Conservation (phyloP, 2,888 invertebrate species). For the Eristalinus aeneus region DNA sequence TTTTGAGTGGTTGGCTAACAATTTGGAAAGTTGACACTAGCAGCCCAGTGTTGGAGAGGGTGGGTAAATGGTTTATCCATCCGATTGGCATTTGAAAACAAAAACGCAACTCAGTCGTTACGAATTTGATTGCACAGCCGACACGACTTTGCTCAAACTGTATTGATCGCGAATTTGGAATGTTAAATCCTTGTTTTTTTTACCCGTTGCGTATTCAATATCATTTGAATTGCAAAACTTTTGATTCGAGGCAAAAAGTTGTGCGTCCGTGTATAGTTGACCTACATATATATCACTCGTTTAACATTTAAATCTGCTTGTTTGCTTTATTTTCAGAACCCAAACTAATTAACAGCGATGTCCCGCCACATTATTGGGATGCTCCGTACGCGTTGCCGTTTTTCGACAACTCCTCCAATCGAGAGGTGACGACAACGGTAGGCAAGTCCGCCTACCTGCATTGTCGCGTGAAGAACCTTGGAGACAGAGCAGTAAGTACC, state of each 20-base stretch:
- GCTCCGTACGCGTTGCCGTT: slow-evolving; percentile 62
- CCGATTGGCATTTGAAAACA: neutral
- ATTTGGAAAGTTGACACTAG: slow-evolving; percentile 5
- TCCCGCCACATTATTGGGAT: slow-evolving; percentile 66
- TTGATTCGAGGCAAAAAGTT: neutral
- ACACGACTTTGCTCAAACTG: neutral
- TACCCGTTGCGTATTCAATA: too few relatives aligned
- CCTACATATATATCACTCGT: neutral
- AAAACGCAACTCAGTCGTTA: neutral
- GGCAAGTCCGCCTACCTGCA: slow-evolving; percentile 63
- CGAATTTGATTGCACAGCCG: neutral
- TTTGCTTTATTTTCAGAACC: slow-evolving; percentile 51
- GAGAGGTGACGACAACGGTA: slow-evolving; percentile 63
- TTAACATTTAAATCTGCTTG: neutral
- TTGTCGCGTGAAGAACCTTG: slow-evolving; percentile 64
- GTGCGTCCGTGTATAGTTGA: neutral
- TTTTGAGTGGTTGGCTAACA: neutral
- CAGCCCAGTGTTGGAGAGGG: neutral
- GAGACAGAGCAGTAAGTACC: slow-evolving; percentile 62
- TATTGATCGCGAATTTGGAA: neutral
- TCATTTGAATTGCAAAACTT: neutral
- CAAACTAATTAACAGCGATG: slow-evolving; percentile 63
- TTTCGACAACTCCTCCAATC: slow-evolving; percentile 63
- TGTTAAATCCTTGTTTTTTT: neutral
- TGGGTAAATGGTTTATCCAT: neutral